Base-by-base conservation (phyloP, 2,888 invertebrate genomes). In the Zhengitettix transpicula region DNA sequence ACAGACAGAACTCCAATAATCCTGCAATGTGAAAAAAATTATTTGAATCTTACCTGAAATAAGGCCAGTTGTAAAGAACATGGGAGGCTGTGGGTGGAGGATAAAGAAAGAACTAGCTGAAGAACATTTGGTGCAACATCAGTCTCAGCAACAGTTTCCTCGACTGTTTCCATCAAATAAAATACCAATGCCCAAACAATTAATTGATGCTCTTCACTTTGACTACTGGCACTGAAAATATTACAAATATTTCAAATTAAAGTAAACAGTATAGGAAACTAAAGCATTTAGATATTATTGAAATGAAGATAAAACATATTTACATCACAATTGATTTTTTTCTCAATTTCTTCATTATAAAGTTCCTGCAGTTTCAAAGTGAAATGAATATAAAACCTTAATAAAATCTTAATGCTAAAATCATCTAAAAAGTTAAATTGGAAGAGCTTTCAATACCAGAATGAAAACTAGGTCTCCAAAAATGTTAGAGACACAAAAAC, bases 121-220 rank as follows among this genome's bases (percentile, higher is more conserved):
- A 84, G 72, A 54, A 81, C 77, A 59, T 77, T 78, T 17, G 77
- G 74, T 59, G 79, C 73, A 67, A 80, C 75, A 72, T 80, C 78
- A 54, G 77, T 73, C 64, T 81, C 81, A 58, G 79, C 74, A 64
- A 80, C 80, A 58, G 77, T 75, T 68, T 85, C 84, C 64, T 83
- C 81, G 44, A 84, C 75, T 69, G 83, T 82, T 72, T 89, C 89
- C 67, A 88, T 76, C 62, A 89, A 73, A 72, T 84, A 87, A 72
- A 88, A 88, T 57, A 84, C 81, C 56, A 87, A 72, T 41, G 86
- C 80, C 87, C 88, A 89, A 68, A 88, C 78, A 56, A 83, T 74
- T 65, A 85, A 74, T 59, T 81, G 78, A 69, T 87, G 85, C 65
- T 82, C 81, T 68, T 83, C 81, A 66, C 73, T 74, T 11, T 47